phyloP scores from a whole-genome alignment of 2,113 vertebrate genomes.

The Rhadina sibilatrix region DNA sequence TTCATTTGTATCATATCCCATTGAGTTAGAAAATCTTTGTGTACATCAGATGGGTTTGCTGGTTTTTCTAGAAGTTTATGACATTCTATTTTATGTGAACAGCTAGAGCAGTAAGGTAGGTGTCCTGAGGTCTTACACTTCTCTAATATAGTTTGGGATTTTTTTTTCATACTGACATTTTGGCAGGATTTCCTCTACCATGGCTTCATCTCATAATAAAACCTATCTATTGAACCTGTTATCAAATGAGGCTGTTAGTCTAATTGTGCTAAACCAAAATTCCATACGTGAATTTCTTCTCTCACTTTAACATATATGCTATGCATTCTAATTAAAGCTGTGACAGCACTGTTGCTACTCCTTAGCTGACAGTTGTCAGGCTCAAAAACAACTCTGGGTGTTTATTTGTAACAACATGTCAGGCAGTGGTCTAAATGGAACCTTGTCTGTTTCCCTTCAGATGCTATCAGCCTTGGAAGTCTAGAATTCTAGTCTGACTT shows the following conservation, averaged over 20 bases:
- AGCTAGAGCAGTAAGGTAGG: not conserved
- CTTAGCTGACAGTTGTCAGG: not conserved
- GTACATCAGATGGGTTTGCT: not conserved
- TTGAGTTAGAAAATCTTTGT: not conserved
- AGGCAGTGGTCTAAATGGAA: not conserved
- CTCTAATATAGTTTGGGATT: not conserved
- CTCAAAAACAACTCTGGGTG: rapidly evolving
- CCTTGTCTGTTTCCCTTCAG: not conserved
- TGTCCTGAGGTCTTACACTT: not conserved
- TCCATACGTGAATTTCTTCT: not conserved
- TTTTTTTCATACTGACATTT: not conserved
- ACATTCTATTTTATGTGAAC: not conserved
- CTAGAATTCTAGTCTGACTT: not conserved
- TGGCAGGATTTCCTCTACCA: not conserved
- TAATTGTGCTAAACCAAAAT: not conserved
- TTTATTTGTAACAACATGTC: not conserved
- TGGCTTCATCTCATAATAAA: not conserved
- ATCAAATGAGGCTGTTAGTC: not conserved
- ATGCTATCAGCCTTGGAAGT: not conserved
- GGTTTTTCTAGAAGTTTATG: not conserved
- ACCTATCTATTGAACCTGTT: not conserved
- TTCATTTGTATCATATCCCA: not conserved
- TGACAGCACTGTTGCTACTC: not conserved
- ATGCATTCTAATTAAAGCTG: not conserved
- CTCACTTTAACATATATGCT: not conserved